Evolutionary conservation across 2,797 vertebrate genomes (phyloP).

Genomic region (Remorina albescens): DNA sequence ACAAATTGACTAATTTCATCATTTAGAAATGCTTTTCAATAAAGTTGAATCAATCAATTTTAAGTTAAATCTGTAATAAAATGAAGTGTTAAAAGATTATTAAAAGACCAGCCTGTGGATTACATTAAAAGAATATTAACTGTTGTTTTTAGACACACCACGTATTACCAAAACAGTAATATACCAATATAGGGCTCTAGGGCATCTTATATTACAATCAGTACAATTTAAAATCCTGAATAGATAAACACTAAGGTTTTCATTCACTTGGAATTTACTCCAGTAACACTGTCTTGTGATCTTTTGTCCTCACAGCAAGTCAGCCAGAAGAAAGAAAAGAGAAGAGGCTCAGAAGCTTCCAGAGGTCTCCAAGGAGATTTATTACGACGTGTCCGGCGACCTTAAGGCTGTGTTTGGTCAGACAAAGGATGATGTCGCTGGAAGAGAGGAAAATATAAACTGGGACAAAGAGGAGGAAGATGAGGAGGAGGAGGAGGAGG

Average conservation of each 20-base stretch:
- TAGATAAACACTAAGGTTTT: neutral
- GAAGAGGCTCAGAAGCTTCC: slow-evolving; percentile 89
- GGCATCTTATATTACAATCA: neutral
- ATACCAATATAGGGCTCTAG: neutral
- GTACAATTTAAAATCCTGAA: neutral
- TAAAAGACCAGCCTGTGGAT: no score
- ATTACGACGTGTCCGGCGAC: slow-evolving; percentile 86
- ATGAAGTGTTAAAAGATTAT: neutral
- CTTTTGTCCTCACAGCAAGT: slow-evolving; percentile 83
- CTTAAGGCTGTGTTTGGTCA: slow-evolving; percentile 89
- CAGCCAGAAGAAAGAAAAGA: slow-evolving; percentile 86
- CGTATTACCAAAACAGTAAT: neutral
- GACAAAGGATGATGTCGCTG: slow-evolving; percentile 47
- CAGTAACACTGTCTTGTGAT: neutral
- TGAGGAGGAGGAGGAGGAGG: slow-evolving; percentile 42
- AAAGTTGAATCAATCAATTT: neutral
- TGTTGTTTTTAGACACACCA: neutral
- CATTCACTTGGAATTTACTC: neutral
- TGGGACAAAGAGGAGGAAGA: slow-evolving; percentile 75
- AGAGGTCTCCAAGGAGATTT: slow-evolving; percentile 91
- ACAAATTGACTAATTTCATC: no score
- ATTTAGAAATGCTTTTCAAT: neutral
- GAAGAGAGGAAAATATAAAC: slow-evolving; percentile 25
- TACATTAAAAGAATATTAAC: no score
- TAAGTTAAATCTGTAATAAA: neutral